Conservation (phyloP, 2,113 vertebrate species). For the Muntiacus muntjak region DNA sequence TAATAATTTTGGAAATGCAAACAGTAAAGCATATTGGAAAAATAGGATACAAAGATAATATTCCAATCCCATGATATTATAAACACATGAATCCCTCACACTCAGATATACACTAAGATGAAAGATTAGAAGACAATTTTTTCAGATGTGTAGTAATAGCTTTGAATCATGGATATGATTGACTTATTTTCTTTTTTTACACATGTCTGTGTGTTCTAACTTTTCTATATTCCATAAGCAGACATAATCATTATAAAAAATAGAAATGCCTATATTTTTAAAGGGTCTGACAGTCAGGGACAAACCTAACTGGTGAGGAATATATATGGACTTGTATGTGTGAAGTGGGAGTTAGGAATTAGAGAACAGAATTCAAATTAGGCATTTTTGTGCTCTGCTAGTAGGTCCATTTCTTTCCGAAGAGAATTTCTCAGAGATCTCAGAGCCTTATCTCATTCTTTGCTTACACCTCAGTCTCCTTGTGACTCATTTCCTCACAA, state of each 20-base stretch:
- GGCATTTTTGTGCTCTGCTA: background rate
- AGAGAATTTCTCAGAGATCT: background rate
- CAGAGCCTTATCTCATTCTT: background rate
- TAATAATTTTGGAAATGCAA: background rate
- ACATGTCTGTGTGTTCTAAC: background rate
- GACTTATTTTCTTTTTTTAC: background rate
- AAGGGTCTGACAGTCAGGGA: background rate
- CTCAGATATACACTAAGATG: background rate
- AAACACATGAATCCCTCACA: background rate
- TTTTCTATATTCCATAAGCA: conserved; percentile 39
- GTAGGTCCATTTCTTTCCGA: background rate
- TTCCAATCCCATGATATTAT: background rate
- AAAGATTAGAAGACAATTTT: background rate
- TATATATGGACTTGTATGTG: background rate
- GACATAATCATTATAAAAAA: conserved; percentile 48
- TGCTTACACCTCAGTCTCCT: background rate
- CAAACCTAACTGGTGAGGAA: background rate
- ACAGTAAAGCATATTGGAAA: conserved; percentile 1
- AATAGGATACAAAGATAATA: background rate
- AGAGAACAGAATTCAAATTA: conserved; percentile 1
- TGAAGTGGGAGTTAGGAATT: background rate
- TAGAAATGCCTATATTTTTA: conserved; percentile 30
- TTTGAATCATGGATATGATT: background rate
- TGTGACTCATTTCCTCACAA: background rate
- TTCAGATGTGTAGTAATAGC: background rate